phyloP scores from a whole-genome alignment of 2,888 invertebrate genomes.

The Nesidiocoris tenuis region DNA sequence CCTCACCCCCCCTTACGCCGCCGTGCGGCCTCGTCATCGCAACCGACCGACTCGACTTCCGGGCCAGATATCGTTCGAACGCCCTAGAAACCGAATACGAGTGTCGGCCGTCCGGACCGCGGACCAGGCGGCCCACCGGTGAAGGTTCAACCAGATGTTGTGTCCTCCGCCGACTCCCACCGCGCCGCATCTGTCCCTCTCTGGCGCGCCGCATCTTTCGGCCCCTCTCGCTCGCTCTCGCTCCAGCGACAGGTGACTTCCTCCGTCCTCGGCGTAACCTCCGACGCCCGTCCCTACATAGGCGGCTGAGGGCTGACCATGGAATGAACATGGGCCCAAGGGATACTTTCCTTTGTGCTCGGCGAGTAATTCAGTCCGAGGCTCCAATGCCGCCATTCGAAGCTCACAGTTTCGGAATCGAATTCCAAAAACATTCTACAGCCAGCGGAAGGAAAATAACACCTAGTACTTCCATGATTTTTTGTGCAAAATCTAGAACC shows the following conservation, averaged over 20 bases:
- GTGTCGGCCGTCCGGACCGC: not conserved
- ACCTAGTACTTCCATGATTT: too few species aligned
- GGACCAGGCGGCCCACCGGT: not conserved
- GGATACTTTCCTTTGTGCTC: not conserved
- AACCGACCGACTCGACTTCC: not conserved
- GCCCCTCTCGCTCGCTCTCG: not conserved
- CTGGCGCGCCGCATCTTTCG: too few species aligned
- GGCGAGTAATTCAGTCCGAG: too few species aligned
- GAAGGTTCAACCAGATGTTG: not conserved
- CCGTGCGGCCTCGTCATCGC: not conserved
- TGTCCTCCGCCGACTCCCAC: not conserved
- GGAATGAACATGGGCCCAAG: not conserved
- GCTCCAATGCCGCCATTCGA: too few species aligned
- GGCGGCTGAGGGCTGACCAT: not conserved
- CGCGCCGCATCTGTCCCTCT: too few species aligned
- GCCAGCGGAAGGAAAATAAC: too few species aligned
- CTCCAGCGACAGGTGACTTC: not conserved
- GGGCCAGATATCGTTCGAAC: slow-evolving; percentile 9
- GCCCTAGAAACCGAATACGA: slow-evolving; percentile 24
- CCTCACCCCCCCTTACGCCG: not conserved
- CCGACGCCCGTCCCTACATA: not conserved
- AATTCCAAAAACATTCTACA: too few species aligned
- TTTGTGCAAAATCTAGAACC: too few species aligned
- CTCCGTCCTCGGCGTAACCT: not conserved
- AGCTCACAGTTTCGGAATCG: too few species aligned